These are phyloP conservation scores for Gobius niger DNA, from an alignment of 2,113 vertebrate species.

Conservation along the genomic window DNA sequence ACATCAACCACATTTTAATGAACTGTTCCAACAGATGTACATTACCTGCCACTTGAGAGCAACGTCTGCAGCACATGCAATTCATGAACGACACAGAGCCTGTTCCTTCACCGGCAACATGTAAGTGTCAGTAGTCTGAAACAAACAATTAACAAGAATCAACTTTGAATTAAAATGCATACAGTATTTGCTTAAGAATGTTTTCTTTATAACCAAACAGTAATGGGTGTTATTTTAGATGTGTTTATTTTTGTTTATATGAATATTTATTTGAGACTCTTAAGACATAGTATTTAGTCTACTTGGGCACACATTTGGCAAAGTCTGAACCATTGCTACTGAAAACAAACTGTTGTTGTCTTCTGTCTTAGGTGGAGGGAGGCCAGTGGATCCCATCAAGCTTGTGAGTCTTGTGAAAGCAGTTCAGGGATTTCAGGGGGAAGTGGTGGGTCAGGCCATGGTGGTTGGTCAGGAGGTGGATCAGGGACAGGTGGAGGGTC, in stretches of 20 bases:
- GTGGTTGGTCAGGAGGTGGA: neutral
- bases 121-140: conserved; percentile 36
- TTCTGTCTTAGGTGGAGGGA: conserved; percentile 60
- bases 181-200: too few species aligned
- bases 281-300: too few species aligned
- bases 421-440: neutral
- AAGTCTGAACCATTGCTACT: too few species aligned
- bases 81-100: conserved; percentile 53
- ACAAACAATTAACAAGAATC: neutral
- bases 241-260: too few species aligned
- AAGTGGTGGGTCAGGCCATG: neutral
- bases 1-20: neutral
- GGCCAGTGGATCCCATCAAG: conserved; percentile 36
- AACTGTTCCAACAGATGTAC: conserved; percentile 58
- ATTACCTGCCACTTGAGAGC: conserved; percentile 72
- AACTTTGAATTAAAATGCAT: neutral
- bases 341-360: neutral
- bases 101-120: conserved; percentile 56
- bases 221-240: too few species aligned
- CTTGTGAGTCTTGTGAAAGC: conserved; percentile 56
- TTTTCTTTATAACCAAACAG: neutral
- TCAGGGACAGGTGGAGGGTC: neutral
- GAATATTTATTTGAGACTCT: too few species aligned
- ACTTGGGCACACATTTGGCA: too few species aligned
- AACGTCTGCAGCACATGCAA: neutral